Evolutionary conservation across 92 coral and sea anemone species (phyloP), one percentile per base, ranked within the genome.

Genomic region (Porites cylindrica): DNA sequence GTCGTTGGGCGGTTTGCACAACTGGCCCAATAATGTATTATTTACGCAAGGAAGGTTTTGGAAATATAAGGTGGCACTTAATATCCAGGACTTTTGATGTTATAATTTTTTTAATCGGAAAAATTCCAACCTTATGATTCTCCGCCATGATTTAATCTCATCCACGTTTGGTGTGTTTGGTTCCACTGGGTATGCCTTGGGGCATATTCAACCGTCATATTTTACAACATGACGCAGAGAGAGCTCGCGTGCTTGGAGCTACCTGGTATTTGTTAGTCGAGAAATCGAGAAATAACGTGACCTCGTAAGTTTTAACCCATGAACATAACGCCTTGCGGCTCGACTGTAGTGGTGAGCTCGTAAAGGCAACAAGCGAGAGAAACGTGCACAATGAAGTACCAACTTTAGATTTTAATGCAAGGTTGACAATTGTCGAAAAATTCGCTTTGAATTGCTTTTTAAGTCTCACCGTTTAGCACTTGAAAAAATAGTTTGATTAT

Each of bases 401-500:
- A 54, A 23, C 19, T 51, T 72, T 10, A 73, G 16, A 11, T 8
- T 29, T 70, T n/a, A 10, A 13, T 47, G 32, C 1, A 10, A 63
- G 82, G 26, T 54, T 32, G 51, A 47, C 70, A 60, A 29, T 82
- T 82, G 71, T 59, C 79, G 43, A 20, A 61, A 72, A 72, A 83
- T 50, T 51, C 18, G 21, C 72, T 62, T 70, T 14, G 78, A 72
- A 83, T 83, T 75, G 87, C 54, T 61, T 82, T 82, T 82, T 82
- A 82, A 82, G 71, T 72, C 62, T 47, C 74, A 72, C 19, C 73
- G 63, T 83, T 83, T 73, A 74, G 62, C 87, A 83, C 80, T 73
- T 83, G 72, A 83, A 83, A 21, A 64, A 3, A 52, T 26, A 13
- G 72, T 47, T 51, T 47, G 87, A 83, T 83, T 63, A 83, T 73